Evolutionary conservation across 2,888 invertebrate species (phyloP).

Genomic region (Germaria angustata): DNA sequence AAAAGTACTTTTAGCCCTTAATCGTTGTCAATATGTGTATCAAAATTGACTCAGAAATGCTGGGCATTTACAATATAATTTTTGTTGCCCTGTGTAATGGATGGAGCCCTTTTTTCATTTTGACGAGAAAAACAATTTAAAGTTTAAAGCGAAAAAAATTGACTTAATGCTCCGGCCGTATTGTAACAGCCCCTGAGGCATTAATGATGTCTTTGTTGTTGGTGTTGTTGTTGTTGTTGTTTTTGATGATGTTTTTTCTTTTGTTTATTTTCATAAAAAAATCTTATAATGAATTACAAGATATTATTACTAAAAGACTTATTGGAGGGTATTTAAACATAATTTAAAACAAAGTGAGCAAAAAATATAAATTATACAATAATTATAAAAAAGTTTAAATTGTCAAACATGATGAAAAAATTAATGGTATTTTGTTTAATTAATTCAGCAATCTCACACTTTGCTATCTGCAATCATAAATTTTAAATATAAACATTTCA

Average conservation of each 20-base stretch:
- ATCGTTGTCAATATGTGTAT: too few species aligned
- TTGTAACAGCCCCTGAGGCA: constrained; percentile 19
- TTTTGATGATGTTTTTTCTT: background rate
- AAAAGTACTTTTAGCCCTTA: too few species aligned
- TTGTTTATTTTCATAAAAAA: background rate
- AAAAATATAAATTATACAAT: background rate
- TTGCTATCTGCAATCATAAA: background rate
- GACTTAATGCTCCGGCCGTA: background rate
- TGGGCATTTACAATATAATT: too few species aligned
- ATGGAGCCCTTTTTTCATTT: too few species aligned
- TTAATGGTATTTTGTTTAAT: background rate
- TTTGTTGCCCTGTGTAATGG: too few species aligned
- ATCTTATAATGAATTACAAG: background rate
- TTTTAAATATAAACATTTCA: background rate
- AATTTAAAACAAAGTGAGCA: background rate
- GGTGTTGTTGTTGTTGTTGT: too few species aligned
- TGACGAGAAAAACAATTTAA: too few species aligned
- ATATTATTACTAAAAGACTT: background rate
- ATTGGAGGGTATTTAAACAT: background rate
- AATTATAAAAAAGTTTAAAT: background rate
- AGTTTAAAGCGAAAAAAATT: too few species aligned
- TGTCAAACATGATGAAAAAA: background rate
- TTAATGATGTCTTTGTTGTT: background rate
- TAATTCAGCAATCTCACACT: background rate
- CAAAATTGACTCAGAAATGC: too few species aligned